These are phyloP conservation scores for Lymantria monacha DNA, from an alignment of 2,888 invertebrate species.

Conservation along the genomic window DNA sequence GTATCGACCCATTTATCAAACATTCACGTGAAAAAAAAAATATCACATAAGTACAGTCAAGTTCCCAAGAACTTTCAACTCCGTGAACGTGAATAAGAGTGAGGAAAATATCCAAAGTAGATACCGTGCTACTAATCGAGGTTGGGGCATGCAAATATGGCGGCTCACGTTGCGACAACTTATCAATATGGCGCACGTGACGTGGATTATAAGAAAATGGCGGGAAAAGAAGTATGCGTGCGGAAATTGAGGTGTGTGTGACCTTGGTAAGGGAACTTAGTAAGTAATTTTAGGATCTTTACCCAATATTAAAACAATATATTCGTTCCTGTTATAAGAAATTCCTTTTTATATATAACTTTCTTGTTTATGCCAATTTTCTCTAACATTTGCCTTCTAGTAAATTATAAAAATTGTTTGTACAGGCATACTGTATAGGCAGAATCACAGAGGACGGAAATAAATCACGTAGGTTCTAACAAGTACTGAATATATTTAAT, in stretches of 20 bases:
- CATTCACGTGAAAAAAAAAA: neutral
- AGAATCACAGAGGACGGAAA: too few relatives aligned
- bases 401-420: too few relatives aligned
- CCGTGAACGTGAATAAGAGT: conserved; percentile 16
- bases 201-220: conserved; percentile 49
- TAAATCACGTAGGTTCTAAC: too few relatives aligned
- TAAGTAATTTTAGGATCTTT: neutral
- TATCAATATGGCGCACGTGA: conserved; percentile 67
- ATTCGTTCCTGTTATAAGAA: too few relatives aligned
- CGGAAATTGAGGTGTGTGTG: conserved; percentile 11
- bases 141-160: conserved; percentile 57
- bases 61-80: conserved; percentile 16
- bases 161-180: conserved; percentile 59
- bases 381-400: too few relatives aligned
- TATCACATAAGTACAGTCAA: conserved; percentile 5
- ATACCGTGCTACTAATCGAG: conserved; percentile 38
- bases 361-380: too few relatives aligned
- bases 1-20: too few relatives aligned
- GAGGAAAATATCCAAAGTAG: conserved; percentile 19
- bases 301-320: too few relatives aligned
- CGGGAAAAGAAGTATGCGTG: conserved; percentile 25
- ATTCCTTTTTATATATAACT: too few relatives aligned
- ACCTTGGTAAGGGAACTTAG: conserved; percentile 2
- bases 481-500: too few relatives aligned
- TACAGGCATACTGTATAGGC: too few relatives aligned